Conservation (phyloP, 1,140 invertebrate species). For the Neodiprion pinetum region DNA sequence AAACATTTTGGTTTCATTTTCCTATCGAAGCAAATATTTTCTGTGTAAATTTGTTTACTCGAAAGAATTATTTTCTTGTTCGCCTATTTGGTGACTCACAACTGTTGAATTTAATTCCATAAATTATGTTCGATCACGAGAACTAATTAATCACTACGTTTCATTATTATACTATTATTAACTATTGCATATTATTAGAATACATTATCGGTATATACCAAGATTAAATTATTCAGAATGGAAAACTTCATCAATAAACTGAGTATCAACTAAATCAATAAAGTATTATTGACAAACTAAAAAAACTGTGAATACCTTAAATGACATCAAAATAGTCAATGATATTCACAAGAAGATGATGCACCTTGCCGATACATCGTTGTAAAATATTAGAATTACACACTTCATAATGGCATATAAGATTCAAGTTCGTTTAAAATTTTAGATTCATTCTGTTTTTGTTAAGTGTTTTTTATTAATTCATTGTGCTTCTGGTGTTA, state of each 20-base stretch:
- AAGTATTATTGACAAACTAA: too few relatives aligned
- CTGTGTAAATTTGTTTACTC: too few relatives aligned
- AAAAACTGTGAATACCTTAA: neutral
- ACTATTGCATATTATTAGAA: neutral
- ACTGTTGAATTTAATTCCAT: neutral
- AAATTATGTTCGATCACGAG: neutral
- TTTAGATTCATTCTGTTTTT: neutral
- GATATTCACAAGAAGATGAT: neutral
- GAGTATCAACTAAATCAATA: too few relatives aligned
- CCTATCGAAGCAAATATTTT: too few relatives aligned
- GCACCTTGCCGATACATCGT: neutral
- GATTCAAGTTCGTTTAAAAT: neutral
- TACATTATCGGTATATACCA: neutral
- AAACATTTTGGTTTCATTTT: too few relatives aligned
- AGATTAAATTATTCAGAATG: constrained; percentile 6
- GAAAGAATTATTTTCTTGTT: too few relatives aligned
- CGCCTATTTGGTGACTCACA: neutral
- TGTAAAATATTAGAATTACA: neutral
- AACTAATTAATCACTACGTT: neutral
- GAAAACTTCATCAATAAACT: neutral
- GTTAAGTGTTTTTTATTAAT: neutral
- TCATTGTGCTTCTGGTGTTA: too few relatives aligned
- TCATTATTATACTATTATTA: neutral
- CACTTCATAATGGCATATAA: neutral
- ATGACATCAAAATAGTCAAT: neutral